Conservation (phyloP, 2,797 vertebrate species). For the Enteromius thamalakanensis region DNA sequence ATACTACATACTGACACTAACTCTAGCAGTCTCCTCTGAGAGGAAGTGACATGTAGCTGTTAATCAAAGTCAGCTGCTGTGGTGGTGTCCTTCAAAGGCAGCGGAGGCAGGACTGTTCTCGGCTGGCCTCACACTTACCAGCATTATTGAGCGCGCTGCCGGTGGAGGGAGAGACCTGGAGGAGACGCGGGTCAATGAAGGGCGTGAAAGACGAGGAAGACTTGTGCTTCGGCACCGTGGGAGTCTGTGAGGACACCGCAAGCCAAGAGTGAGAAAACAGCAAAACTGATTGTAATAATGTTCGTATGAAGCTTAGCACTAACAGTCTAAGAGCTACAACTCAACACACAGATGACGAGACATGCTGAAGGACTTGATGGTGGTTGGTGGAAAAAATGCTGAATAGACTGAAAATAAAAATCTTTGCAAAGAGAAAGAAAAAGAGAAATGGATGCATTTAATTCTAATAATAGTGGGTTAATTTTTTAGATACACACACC, state of each 20-base stretch:
- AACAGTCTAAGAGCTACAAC: conserved; percentile 48
- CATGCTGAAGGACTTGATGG: conserved; percentile 43
- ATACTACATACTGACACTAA: no score
- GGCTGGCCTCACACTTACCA: conserved; percentile 67
- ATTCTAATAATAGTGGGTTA: no score
- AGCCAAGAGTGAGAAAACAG: background rate
- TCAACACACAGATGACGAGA: conserved; percentile 26
- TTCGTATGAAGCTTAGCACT: background rate
- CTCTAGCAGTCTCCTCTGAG: no score
- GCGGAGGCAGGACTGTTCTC: background rate
- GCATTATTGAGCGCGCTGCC: conserved; percentile 95
- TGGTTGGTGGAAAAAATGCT: conserved; percentile 55
- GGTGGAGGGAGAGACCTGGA: conserved; percentile 97
- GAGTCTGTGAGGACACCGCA: conserved; percentile 87
- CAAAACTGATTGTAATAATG: background rate
- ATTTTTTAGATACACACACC: no score
- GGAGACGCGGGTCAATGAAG: conserved; percentile 97
- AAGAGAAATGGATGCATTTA: conserved; percentile 9
- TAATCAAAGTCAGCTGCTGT: no score
- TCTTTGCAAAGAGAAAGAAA: conserved; percentile 36
- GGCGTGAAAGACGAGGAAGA: conserved; percentile 99
- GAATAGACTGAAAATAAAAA: conserved; percentile 55
- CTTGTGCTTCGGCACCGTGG: conserved; percentile 99
- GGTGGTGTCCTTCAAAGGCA: background rate
- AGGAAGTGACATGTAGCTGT: no score